A percentile compares a stretch with the other conserved stretches of the same genome.
These are phyloP conservation scores for Chelmon rostratus DNA, from an alignment of 2,797 vertebrate species.

Conservation along the genomic window DNA sequence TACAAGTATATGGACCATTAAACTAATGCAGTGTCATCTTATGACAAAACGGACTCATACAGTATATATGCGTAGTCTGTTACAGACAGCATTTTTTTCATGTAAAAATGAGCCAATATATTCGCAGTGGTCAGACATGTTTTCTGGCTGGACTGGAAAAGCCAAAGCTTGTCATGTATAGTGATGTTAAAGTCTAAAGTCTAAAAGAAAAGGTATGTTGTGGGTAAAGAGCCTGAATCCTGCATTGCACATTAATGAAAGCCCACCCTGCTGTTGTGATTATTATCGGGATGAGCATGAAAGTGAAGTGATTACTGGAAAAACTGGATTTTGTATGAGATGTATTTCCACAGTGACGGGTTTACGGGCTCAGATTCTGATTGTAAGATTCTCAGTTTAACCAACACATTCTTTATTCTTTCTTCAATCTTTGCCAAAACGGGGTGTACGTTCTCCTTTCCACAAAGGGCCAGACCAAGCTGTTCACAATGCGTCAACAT, in stretches of 20 bases:
- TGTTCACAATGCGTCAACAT: conserved; percentile 19
- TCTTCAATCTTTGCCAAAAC: neutral
- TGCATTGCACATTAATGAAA: neutral
- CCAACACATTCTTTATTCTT: neutral
- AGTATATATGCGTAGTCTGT: neutral
- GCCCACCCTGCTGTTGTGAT: too few relatives aligned
- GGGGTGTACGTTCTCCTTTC: neutral
- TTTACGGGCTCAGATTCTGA: neutral
- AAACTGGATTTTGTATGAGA: neutral
- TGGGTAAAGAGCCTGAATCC: neutral
- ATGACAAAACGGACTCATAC: neutral
- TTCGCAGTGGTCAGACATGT: conserved; percentile 23
- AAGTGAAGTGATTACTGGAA: too few relatives aligned
- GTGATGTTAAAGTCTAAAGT: neutral
- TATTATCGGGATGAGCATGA: neutral
- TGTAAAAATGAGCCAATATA: conserved; percentile 14
- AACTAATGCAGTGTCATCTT: neutral
- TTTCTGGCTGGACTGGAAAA: neutral
- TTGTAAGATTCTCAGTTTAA: neutral
- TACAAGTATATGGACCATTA: neutral
- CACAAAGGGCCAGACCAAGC: neutral
- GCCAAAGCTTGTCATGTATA: neutral
- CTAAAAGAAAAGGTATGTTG: neutral
- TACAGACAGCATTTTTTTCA: neutral
- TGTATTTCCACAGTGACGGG: neutral